Conservation (phyloP, 2,888 invertebrate species). For the Pediacus dermestoides region DNA sequence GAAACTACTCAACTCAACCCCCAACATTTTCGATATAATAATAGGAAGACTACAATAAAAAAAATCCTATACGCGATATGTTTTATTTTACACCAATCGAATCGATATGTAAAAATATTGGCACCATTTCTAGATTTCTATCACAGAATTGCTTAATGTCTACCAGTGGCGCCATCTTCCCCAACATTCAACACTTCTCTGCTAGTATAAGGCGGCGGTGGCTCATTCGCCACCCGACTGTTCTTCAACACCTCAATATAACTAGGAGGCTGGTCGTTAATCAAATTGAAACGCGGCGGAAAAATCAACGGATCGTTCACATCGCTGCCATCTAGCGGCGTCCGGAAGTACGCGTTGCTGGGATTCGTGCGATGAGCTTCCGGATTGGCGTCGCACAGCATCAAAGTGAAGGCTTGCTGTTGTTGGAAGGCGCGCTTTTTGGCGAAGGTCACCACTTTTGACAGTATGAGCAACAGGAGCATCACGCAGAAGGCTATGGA, state of each 20-base stretch:
- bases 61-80: too few species aligned
- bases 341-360: conserved; percentile 22
- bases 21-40: too few species aligned
- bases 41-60: too few species aligned
- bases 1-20: too few species aligned
- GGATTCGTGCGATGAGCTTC: conserved; percentile 30
- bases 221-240: conserved; percentile 37
- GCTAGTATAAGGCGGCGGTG: conserved; percentile 52
- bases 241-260: conserved; percentile 41
- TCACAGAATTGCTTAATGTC: too few species aligned
- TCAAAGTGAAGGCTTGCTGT: conserved; percentile 24
- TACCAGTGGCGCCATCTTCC: too few species aligned
- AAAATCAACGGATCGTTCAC: conserved; percentile 39
- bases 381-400: conserved; percentile 31
- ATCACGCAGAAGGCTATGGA: conserved; percentile 45
- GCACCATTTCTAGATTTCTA: too few species aligned
- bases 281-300: conserved; percentile 11
- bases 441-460: conserved; percentile 44
- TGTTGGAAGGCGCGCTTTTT: conserved; percentile 37
- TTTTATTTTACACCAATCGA: too few species aligned
- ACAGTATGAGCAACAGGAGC: conserved; percentile 43
- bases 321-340: conserved; percentile 34
- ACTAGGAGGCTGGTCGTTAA: conserved; percentile 42
- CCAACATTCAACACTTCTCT: conserved; percentile 34
- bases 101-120: too few species aligned